phyloP scores from a whole-genome alignment of 2,888 invertebrate genomes.

The Hololepta plana region DNA sequence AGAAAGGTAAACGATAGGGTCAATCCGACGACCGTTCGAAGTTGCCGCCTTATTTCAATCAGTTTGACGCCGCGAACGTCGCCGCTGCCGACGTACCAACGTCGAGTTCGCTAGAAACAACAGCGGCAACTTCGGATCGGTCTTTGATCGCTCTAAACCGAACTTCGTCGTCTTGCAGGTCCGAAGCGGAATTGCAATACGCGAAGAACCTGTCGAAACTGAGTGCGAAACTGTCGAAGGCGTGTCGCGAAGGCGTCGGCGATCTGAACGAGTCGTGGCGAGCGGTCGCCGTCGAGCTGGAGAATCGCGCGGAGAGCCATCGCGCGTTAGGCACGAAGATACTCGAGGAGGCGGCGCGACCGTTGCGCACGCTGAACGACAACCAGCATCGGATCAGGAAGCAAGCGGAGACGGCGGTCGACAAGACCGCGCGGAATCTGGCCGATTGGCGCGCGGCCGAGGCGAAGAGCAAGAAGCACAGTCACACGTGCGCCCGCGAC shows the following conservation, averaged over 20 bases:
- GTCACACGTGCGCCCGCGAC: slow-evolving; percentile 72
- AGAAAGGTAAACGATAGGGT: slow-evolving; percentile 89
- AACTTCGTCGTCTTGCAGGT: slow-evolving; percentile 36
- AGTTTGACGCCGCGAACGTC: too few species aligned
- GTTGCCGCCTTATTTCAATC: too few species aligned
- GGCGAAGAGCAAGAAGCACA: slow-evolving; percentile 75
- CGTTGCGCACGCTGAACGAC: slow-evolving; percentile 55
- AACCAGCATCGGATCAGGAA: slow-evolving; percentile 54
- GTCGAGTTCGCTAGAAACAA: too few species aligned
- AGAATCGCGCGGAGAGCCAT: slow-evolving; percentile 79
- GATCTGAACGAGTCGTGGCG: slow-evolving; percentile 83
- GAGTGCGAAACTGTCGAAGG: slow-evolving; percentile 68
- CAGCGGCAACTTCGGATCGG: too few species aligned
- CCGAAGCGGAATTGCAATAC: slow-evolving; percentile 80
- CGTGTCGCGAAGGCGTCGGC: slow-evolving; percentile 58
- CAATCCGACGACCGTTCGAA: too few species aligned
- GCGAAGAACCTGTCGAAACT: slow-evolving; percentile 80
- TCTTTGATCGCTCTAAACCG: too few species aligned
- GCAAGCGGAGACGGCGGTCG: slow-evolving; percentile 60
- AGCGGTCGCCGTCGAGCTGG: slow-evolving; percentile 81
- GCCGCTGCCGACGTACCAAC: too few species aligned
- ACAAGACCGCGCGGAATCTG: slow-evolving; percentile 65
- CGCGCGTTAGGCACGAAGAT: slow-evolving; percentile 42
- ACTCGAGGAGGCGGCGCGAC: slow-evolving; percentile 78
- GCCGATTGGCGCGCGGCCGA: slow-evolving; percentile 76